Conservation (phyloP, 1,140 invertebrate genomes). For the Cheumatopsyche charites region DNA sequence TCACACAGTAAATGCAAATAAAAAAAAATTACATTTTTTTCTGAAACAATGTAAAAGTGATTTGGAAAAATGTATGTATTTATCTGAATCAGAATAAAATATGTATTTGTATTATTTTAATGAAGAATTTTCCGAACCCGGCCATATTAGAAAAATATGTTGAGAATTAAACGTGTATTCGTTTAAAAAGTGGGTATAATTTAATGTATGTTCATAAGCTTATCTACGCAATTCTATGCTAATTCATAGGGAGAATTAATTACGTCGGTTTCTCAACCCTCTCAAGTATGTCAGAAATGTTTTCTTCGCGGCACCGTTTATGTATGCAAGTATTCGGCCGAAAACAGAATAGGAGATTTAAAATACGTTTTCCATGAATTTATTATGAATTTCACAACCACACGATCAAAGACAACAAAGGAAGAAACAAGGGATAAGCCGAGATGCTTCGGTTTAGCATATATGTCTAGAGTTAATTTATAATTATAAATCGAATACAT, state of each 20-base stretch:
- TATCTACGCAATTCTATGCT: no score
- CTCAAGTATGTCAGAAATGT: conserved; percentile 15
- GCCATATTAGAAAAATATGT: no score
- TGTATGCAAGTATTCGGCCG: background rate
- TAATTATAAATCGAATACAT: background rate
- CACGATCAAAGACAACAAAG: background rate
- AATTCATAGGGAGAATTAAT: conserved; percentile 1
- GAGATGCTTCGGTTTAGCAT: background rate
- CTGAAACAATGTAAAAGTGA: no score
- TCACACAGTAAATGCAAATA: no score
- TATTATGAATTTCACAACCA: conserved; percentile 9
- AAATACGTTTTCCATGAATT: background rate
- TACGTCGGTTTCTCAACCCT: background rate
- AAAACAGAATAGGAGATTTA: background rate
- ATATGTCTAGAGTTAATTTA: background rate
- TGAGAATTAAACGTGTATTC: no score
- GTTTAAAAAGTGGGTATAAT: no score
- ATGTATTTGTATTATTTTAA: no score
- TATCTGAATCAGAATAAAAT: no score
- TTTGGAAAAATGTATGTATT: no score
- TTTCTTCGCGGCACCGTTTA: background rate
- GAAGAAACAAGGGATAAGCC: conserved; percentile 4
- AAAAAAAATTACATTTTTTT: no score
- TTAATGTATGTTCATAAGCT: no score
- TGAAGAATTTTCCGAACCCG: no score